Evolutionary conservation across 1,140 invertebrate genomes (phyloP), one percentile per base, ranked within the genome.

Genomic region (Diabrotica undecimpunctata): DNA sequence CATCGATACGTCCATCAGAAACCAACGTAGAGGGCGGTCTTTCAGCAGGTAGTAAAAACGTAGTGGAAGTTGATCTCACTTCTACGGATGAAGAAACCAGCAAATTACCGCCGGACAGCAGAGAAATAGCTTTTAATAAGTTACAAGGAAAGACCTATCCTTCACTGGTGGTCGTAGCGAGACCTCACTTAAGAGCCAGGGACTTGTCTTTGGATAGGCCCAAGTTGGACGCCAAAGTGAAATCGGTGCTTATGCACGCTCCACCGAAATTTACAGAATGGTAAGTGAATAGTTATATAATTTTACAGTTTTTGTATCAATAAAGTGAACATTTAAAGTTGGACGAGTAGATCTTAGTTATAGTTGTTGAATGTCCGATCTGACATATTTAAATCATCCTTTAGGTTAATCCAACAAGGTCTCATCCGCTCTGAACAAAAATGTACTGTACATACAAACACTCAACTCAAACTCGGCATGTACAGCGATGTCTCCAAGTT

Each of bases 231-330:
- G 81, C 82, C 7, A 90, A 90, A 79, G 91, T 95, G 0, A 94
- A 94, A 77, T 82, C 85, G 25, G 87, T 93, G 11, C 80, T 95
- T 0, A 89, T 92, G 83, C 87, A 88, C 71, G 85, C 86, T 0
- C 86, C 90, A 0, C 87, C 89, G 41, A 91, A 91, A 74, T 93
- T 94, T 73, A 92, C 90, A 0, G 92, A 95, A 81, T 94, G 92
- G 91, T 77, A 69, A 62, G 62, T 65, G 5, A 11, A 36, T 61
- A 25, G 25, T 25, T 25, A 4, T 35, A 59, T 14, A 13, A 55
- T 55, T 55, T 55, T 12, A n/a, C 14, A 53, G 7, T 12, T 11
- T 7, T 10, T 53, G 7, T 14, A 52, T 52, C n/a, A 12, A 5
- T 6, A 51, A 51, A 51, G 7, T 51, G 50, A n/a, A n/a, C n/a